Percentiles rank a stretch among this genome's conserved stretches.
Conservation (phyloP, 64 coral and sea anemone species). For the Porites australiensis region DNA sequence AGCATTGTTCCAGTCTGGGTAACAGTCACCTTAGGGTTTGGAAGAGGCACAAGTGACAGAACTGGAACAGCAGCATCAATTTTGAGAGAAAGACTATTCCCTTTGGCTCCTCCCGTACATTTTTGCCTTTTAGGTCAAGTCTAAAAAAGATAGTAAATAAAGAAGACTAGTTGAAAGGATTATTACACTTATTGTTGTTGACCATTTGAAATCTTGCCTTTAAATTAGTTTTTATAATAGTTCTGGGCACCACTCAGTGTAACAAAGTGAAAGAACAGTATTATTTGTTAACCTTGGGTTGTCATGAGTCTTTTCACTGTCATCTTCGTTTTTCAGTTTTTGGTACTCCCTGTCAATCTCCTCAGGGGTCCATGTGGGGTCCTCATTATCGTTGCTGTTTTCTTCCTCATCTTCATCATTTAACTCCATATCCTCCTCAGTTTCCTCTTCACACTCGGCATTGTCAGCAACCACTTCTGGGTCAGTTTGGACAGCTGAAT, state of each 20-base stretch:
- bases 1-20: too few species aligned
- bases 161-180: too few species aligned
- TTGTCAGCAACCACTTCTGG: not conserved
- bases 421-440: not conserved
- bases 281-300: not conserved
- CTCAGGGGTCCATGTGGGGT: not conserved
- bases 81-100: too few species aligned
- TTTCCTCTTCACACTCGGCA: not conserved
- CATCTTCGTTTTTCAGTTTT: not conserved
- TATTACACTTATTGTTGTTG: too few species aligned
- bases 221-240: not conserved
- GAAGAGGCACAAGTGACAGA: too few species aligned
- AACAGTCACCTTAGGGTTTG: too few species aligned
- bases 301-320: conserved; percentile 15
- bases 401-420: not conserved
- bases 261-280: not conserved
- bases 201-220: not conserved
- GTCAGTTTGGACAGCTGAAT: not conserved
- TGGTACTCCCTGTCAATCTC: conserved; percentile 2
- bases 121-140: too few species aligned
- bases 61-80: too few species aligned
- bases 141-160: too few species aligned
- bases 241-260: not conserved
- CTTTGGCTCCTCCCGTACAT: too few species aligned
- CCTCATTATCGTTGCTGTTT: not conserved